phyloP scores from a whole-genome alignment of 1,140 invertebrate genomes.

The Halictus rubicundus region DNA sequence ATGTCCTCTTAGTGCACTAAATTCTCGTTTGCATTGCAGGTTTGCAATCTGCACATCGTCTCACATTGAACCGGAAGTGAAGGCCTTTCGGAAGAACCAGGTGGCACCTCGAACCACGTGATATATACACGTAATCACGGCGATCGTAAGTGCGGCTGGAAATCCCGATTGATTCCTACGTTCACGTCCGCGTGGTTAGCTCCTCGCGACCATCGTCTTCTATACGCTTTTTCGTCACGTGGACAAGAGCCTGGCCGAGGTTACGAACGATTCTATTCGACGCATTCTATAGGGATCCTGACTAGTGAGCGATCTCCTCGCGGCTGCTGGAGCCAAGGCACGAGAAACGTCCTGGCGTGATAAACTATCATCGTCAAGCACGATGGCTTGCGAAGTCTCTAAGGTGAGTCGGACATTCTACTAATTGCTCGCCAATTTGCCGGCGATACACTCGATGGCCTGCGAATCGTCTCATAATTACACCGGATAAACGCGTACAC shows the following conservation, averaged over 20 bases:
- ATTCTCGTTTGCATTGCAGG: conserved; percentile 44
- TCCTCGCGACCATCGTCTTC: neutral
- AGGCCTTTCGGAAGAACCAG: neutral
- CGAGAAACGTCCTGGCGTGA: conserved; percentile 62
- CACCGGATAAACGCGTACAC: neutral
- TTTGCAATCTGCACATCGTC: conserved; percentile 23
- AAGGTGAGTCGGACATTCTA: conserved; percentile 64
- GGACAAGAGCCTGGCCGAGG: neutral
- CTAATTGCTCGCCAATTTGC: conserved; percentile 29
- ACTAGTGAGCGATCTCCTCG: conserved; percentile 15
- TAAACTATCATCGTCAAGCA: conserved; percentile 65
- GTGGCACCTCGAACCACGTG: conserved; percentile 5
- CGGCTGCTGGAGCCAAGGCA: conserved; percentile 27
- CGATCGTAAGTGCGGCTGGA: conserved; percentile 30
- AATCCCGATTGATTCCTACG: conserved; percentile 34
- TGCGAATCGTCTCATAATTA: conserved; percentile 34
- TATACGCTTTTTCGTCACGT: neutral
- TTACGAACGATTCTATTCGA: neutral
- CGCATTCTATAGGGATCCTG: conserved; percentile 1
- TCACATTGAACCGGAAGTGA: conserved; percentile 19
- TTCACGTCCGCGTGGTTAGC: conserved; percentile 8
- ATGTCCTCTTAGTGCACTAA: too few species aligned
- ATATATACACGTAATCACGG: neutral
- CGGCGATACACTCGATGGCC: conserved; percentile 12
- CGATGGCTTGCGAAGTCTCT: conserved; percentile 70